Conservation (phyloP, 2,888 invertebrate genomes). For the Artemia sinica region DNA sequence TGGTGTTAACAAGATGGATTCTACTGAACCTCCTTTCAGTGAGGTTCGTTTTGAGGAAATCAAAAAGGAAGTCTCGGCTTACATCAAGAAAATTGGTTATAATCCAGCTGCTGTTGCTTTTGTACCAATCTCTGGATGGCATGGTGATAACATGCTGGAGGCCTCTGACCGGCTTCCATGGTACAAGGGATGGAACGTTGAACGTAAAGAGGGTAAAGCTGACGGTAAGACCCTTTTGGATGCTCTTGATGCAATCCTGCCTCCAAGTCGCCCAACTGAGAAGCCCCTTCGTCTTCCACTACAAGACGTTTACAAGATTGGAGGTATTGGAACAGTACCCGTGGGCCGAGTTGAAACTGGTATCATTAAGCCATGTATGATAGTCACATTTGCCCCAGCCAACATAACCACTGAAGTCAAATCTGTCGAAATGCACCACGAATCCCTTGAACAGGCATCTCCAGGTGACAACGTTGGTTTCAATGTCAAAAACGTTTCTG, state of each 20-base stretch:
- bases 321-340: slow-evolving; percentile 99
- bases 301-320: slow-evolving; percentile 99
- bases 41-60: slow-evolving; percentile 95
- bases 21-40: slow-evolving; percentile 93
- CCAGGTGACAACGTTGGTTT: slow-evolving; percentile 99
- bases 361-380: slow-evolving; percentile 80
- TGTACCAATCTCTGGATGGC: slow-evolving; percentile 99
- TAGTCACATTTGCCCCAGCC: slow-evolving; percentile 92
- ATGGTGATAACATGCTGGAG: slow-evolving; percentile 99
- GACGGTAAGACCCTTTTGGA: slow-evolving; percentile 85
- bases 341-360: slow-evolving; percentile 99
- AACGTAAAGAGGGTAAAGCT: slow-evolving; percentile 83
- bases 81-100: slow-evolving; percentile 99
- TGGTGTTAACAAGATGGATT: slow-evolving; percentile 99
- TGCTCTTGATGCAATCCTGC: slow-evolving; percentile 88
- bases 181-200: slow-evolving; percentile 89
- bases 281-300: slow-evolving; percentile 95
- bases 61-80: slow-evolving; percentile 90
- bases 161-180: slow-evolving; percentile 81
- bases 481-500: slow-evolving; percentile 99
- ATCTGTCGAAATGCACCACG: slow-evolving; percentile 99
- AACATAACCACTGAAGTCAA: slow-evolving; percentile 97
- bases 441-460: slow-evolving; percentile 79
- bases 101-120: slow-evolving; percentile 92
- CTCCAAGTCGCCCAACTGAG: slow-evolving; percentile 85